Base-by-base conservation (phyloP, 2,888 invertebrate species). In the Cloeon dipterum region DNA sequence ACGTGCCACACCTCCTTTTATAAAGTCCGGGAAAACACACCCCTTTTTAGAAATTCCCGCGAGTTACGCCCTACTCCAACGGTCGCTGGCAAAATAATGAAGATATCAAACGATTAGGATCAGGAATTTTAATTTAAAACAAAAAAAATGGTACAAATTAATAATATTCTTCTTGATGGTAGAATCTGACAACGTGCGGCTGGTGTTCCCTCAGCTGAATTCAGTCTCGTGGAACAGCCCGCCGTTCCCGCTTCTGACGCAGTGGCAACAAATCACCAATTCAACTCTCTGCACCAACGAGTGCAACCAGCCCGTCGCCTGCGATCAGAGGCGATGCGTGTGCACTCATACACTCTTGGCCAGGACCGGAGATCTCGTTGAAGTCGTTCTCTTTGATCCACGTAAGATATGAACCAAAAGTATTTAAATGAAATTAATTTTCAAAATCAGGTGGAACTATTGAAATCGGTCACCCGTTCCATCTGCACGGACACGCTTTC, bases 401-500 rank as follows among this genome's bases (percentile, higher is more conserved):
- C 51, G 61, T 49, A 44, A 47, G 39, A 38, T 20, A n/a, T n/a
- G n/a, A n/a, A n/a, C n/a, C 16, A n/a, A n/a, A n/a, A n/a, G n/a
- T n/a, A n/a, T n/a, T n/a, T n/a, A n/a, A n/a, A n/a, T n/a, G n/a
- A n/a, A n/a, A 10, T 8, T n/a, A 23, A 23, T n/a, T 23, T n/a
- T 23, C n/a, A 23, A 23, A 10, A 23, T 10, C 25, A 3, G 40
- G 38, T 18, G 33, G 43, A 23, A 35, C 39, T 32, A 43, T 44
- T 32, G 42, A 16, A n/a, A 29, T 29, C 14, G 29, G 50, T 42
- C 60, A 60, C 42, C 60, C 60, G 3, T 52, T 60, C 41, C 60
- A 60, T 41, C 40, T 60, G 2, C 60, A 60, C 40, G 60, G 60
- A 3, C 47, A 52, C 39, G 43, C 47, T 4, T 59, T 58, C 39